A percentile compares a stretch with the other conserved stretches of the same genome.
Evolutionary conservation across 2,888 invertebrate genomes (phyloP).

Genomic region (Amorpha juglandis): DNA sequence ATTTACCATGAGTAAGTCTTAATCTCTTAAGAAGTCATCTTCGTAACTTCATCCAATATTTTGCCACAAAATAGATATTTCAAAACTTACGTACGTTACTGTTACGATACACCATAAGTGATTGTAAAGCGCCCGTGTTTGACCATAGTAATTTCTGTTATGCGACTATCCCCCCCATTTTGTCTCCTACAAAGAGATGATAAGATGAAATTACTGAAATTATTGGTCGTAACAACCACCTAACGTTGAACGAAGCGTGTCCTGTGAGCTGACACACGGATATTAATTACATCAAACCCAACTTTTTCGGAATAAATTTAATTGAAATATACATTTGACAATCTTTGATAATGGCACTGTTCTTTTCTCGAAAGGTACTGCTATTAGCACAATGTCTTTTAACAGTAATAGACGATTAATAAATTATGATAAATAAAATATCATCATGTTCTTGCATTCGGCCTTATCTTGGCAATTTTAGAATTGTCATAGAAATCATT

Average conservation of each 20-base stretch:
- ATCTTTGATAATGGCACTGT: no score
- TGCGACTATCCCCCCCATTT: slow-evolving; percentile 52
- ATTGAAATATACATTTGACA: background rate
- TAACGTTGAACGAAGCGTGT: slow-evolving; percentile 49
- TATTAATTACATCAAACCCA: background rate
- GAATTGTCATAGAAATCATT: no score
- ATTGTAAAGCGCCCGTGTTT: slow-evolving; percentile 28
- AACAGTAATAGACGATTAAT: no score
- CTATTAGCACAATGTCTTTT: no score
- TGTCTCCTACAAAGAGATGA: slow-evolving; percentile 59
- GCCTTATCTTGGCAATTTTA: no score
- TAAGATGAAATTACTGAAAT: slow-evolving; percentile 70
- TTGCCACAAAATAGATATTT: background rate
- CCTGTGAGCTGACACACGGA: slow-evolving; percentile 39
- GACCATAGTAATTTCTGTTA: slow-evolving; percentile 52
- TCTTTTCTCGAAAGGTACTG: no score
- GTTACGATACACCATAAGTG: slow-evolving; percentile 26
- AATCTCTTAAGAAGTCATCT: no score
- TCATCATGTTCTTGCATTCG: no score
- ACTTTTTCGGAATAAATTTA: no score
- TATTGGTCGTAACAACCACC: slow-evolving; percentile 61
- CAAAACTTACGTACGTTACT: slow-evolving; percentile 14
- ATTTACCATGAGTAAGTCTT: no score
- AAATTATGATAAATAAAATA: no score
- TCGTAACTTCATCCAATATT: no score